Conservation (phyloP, 1,140 invertebrate genomes). For the Drosophila teissieri region DNA sequence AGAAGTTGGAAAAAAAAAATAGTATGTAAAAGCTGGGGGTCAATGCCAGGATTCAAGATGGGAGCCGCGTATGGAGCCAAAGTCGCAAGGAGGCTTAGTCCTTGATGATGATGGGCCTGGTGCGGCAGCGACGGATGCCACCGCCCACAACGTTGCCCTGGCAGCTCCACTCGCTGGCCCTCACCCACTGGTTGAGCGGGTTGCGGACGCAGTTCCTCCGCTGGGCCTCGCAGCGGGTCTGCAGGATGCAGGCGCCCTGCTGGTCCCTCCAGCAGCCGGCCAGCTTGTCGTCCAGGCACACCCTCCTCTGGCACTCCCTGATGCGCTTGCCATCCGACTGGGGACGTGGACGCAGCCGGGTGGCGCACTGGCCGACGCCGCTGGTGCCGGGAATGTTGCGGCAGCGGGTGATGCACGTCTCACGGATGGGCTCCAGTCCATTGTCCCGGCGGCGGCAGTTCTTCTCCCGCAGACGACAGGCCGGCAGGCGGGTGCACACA, state of each 20-base stretch:
- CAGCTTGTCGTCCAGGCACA: constrained; percentile 44
- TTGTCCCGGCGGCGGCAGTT: constrained; percentile 53
- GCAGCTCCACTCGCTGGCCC: constrained; percentile 31
- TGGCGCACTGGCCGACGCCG: constrained; percentile 47
- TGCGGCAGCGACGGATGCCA: constrained; percentile 21
- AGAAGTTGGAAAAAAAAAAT: not conserved
- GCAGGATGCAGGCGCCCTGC: constrained; percentile 23
- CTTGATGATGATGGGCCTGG: constrained; percentile 15
- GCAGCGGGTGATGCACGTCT: constrained; percentile 28
- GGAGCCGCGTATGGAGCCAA: no score
- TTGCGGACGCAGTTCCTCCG: constrained; percentile 26
- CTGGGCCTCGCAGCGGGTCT: constrained; percentile 41
- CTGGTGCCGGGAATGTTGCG: constrained; percentile 31
- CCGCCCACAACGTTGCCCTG: constrained; percentile 7
- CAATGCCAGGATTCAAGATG: not conserved
- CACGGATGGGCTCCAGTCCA: constrained; percentile 17
- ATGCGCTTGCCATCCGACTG: constrained; percentile 12
- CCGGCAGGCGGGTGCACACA: constrained; percentile 50
- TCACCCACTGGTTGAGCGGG: constrained; percentile 28
- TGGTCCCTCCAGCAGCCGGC: constrained; percentile 37
- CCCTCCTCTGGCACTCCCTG: constrained; percentile 20
- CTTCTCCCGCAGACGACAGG: constrained; percentile 59
- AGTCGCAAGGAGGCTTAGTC: constrained; percentile 6
- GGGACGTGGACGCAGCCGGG: not conserved
- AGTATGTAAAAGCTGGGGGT: not conserved